Conservation (phyloP, 2,797 vertebrate genomes). For the Tiaroga cobitis region DNA sequence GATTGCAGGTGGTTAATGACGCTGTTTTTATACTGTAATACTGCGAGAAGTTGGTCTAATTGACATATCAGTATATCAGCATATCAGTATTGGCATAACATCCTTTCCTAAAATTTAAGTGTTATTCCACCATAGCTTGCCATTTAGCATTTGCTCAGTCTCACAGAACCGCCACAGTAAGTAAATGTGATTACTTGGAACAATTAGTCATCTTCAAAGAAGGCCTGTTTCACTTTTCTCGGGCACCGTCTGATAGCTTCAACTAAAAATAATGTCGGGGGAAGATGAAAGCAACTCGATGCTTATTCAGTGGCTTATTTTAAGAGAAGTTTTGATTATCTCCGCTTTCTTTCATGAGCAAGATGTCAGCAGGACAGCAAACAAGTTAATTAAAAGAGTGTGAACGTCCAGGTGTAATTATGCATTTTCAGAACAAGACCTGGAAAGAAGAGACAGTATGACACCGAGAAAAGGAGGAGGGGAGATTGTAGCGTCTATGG, state of each 20-base stretch:
- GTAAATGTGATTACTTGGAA: constrained; percentile 24
- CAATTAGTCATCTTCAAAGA: constrained; percentile 41
- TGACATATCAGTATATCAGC: not conserved
- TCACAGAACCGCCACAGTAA: not conserved
- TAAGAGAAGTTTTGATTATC: constrained; percentile 22
- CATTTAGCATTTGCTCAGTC: not conserved
- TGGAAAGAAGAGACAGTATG: not conserved
- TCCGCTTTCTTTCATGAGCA: not conserved
- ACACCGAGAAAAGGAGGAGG: constrained; percentile 13
- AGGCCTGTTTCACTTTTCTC: not conserved
- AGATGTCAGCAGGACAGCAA: constrained; percentile 36
- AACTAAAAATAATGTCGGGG: not conserved
- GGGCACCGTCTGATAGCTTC: not conserved
- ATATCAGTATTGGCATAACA: constrained; percentile 5
- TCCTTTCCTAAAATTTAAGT: not conserved
- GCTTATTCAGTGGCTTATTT: constrained; percentile 6
- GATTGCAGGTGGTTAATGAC: not conserved
- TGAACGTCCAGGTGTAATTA: constrained; percentile 14
- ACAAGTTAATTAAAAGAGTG: constrained; percentile 33
- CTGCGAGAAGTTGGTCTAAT: not conserved
- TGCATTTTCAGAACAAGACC: not conserved
- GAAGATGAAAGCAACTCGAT: constrained; percentile 7
- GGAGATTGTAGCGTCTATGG: not conserved
- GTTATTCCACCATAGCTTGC: not conserved
- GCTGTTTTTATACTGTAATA: not conserved